Evolutionary conservation across 2,113 vertebrate genomes (phyloP), one percentile per base, ranked within the genome.

Genomic region (Rynchops niger): DNA sequence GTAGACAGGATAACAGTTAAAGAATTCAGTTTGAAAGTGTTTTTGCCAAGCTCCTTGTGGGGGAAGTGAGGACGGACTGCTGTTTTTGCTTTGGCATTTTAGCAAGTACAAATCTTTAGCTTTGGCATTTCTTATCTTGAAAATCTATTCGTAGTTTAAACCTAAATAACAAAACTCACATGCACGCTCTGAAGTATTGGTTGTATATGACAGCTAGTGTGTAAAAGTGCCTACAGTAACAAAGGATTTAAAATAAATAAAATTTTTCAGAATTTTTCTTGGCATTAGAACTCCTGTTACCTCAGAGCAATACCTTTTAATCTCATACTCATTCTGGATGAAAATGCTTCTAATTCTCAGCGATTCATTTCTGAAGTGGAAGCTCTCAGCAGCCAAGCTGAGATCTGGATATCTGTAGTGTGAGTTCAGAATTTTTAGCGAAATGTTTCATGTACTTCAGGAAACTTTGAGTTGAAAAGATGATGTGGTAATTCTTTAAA

Each of bases 1-100:
- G 73, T 77, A 91, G 81, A 59, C 26, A 74, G 72, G 53, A 17
- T 91, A 93, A 61, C 53, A 73, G 30, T 69, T 90, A 26, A 91
- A 62, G 76, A 95, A 92, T 77, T 58, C 32, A 82, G 34, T 84
- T 77, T 45, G 42, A 83, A 91, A 86, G 52, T 76, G 49, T 29
- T 76, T 93, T 86, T 91, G 65, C 67, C 61, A 90, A 86, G 69
- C 61, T 95, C 53, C 86, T 95, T 0, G 22, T 89, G 91, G 88
- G 88, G 96, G 91, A 95, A 90, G 55, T 88, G 82, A 77, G 82
- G 86, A 90, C 0, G 17, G 61, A 92, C 55, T 91, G 80, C 84
- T 97, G 76, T 66, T 92, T 97, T 96, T 96, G 78, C 61, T 95
- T 77, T 82, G 82, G 72, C 70, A 78, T 89, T 95, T 96, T 93